phyloP scores from a whole-genome alignment of 1,140 invertebrate genomes.

The Drosophila lowei region DNA sequence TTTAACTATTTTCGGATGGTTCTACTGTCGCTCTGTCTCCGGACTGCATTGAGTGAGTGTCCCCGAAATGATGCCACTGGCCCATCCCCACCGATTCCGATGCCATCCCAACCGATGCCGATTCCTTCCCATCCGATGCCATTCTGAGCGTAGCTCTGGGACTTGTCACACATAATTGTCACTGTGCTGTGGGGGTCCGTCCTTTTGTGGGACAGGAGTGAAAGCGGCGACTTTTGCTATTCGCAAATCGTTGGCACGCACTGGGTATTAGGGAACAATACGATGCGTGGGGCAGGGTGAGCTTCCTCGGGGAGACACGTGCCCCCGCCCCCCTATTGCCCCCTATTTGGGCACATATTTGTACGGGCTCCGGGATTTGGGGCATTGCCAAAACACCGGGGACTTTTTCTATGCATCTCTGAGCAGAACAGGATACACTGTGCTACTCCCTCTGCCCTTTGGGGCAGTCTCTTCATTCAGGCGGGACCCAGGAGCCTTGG shows the following conservation, averaged over 20 bases:
- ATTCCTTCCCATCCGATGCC: no score
- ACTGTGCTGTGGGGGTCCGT: conserved; percentile 47
- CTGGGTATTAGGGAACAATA: conserved; percentile 62
- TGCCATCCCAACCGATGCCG: not conserved
- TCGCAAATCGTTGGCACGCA: conserved; percentile 73
- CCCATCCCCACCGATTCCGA: not conserved
- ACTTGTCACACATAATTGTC: conserved; percentile 81
- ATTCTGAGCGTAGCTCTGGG: conserved; percentile 39
- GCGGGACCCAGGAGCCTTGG: no score
- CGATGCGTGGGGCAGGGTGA: conserved; percentile 17
- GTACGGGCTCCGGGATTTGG: conserved; percentile 50
- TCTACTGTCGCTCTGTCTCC: conserved; percentile 36
- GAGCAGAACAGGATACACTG: conserved; percentile 17
- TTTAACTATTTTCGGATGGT: conserved; percentile 75
- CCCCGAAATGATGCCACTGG: conserved; percentile 51
- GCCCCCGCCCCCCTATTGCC: no score
- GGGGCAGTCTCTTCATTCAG: not conserved
- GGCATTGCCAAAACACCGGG: conserved; percentile 56
- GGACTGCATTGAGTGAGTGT: conserved; percentile 37
- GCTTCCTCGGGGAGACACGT: conserved; percentile 21
- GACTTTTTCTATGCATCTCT: conserved; percentile 51
- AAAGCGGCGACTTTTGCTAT: conserved; percentile 49
- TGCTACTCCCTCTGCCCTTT: not conserved
- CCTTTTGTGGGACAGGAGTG: conserved; percentile 48
- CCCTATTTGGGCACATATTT: conserved; percentile 57